A percentile compares a stretch with the other conserved stretches of the same genome.
Conservation (phyloP, 1,140 invertebrate species). For the Eriosoma lanigerum region DNA sequence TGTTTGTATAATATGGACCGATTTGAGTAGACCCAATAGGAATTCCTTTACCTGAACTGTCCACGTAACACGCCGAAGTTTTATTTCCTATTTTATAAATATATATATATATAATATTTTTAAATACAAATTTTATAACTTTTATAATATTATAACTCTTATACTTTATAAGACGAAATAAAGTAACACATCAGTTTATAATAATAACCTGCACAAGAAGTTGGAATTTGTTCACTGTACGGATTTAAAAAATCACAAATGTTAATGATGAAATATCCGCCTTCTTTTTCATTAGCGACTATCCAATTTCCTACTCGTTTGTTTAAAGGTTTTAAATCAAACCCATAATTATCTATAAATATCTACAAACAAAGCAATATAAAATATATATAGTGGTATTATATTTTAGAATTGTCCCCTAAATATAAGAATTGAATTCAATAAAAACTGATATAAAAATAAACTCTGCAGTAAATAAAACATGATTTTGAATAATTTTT, state of each 20-base stretch:
- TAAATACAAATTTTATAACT: background rate
- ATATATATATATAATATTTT: background rate
- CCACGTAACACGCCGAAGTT: constrained; percentile 36
- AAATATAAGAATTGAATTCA: no score
- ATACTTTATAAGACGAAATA: background rate
- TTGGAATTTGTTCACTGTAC: constrained; percentile 20
- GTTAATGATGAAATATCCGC: constrained; percentile 29
- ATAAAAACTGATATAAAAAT: no score
- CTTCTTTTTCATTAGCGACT: background rate
- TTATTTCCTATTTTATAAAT: background rate
- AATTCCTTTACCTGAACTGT: constrained; percentile 19
- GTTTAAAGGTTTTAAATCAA: constrained; percentile 37
- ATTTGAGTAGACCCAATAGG: constrained; percentile 30
- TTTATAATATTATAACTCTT: no score
- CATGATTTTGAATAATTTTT: no score
- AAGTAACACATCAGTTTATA: background rate
- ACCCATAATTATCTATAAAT: background rate
- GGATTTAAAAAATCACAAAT: constrained; percentile 46
- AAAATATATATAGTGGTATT: no score
- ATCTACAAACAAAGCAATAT: no score
- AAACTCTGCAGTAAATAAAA: no score
- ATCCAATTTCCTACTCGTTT: constrained; percentile 28
- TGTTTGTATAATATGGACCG: background rate
- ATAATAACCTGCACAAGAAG: constrained; percentile 14
- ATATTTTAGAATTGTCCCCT: no score